phyloP scores from a whole-genome alignment of 2,113 vertebrate species.

The Oryctolagus cuniculus region DNA sequence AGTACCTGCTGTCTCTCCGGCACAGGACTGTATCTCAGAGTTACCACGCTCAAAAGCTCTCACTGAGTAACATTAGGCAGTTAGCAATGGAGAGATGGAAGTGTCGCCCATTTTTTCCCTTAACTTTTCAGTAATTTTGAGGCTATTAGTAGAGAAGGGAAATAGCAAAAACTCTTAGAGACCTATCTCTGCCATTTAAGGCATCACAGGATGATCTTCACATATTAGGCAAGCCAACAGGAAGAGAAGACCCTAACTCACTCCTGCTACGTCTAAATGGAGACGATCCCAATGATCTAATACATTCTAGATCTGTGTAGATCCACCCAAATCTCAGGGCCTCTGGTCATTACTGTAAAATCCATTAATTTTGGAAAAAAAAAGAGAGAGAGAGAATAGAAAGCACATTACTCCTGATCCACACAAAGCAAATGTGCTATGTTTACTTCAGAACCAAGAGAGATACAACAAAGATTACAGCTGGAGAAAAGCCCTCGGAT shows the following conservation, averaged over 20 bases:
- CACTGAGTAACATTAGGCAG: background rate
- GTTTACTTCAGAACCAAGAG: constrained; percentile 46
- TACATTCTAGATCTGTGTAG: background rate
- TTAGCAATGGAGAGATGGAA: background rate
- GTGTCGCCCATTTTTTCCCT: background rate
- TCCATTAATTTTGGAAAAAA: constrained; percentile 44
- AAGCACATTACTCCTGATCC: constrained; percentile 17
- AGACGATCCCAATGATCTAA: constrained; percentile 11
- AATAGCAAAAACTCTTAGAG: background rate
- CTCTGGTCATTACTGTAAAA: constrained; percentile 30
- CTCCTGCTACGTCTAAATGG: constrained; percentile 19
- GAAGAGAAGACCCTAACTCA: constrained; percentile 5
- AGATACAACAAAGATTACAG: constrained; percentile 43
- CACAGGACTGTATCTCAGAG: background rate
- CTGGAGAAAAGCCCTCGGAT: constrained; percentile 20
- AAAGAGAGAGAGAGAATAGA: background rate
- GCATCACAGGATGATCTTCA: constrained; percentile 1
- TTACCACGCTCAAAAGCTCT: background rate
- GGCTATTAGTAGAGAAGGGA: background rate
- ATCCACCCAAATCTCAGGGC: constrained; percentile 28
- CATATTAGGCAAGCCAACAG: constrained; percentile 34
- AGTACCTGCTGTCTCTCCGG: background rate
- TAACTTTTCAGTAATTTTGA: constrained; percentile 29
- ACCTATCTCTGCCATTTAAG: background rate
- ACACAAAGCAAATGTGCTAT: background rate